Percentiles rank a stretch among this genome's conserved stretches.
Conservation (phyloP, 2,113 vertebrate species). For the Naja naja region DNA sequence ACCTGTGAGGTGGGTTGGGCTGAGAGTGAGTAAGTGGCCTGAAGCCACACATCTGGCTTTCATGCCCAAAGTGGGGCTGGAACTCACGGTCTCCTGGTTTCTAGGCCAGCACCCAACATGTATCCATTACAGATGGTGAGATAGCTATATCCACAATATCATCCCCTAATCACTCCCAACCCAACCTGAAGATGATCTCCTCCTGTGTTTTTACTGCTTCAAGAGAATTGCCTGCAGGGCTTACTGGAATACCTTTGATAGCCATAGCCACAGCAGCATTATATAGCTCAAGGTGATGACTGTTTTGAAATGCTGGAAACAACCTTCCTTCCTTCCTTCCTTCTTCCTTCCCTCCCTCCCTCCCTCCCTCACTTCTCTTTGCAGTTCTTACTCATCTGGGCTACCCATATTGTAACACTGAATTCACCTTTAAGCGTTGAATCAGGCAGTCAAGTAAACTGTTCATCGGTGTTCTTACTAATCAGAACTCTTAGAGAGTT, state of each 20-base stretch:
- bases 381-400: not conserved
- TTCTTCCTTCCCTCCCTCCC: not conserved
- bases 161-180: not conserved
- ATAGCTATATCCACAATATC: not conserved
- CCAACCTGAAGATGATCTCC: not conserved
- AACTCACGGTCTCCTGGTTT: not conserved
- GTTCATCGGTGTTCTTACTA: not conserved
- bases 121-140: not conserved
- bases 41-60: not conserved
- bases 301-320: not conserved
- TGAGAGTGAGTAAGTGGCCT: not conserved
- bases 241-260: not conserved
- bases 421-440: not conserved
- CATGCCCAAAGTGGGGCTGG: not conserved
- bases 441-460: not conserved
- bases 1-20: not conserved
- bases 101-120: not conserved
- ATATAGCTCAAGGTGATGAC: not conserved
- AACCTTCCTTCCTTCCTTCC: not conserved
- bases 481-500: not conserved
- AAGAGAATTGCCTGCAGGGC: not conserved
- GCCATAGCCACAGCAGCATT: not conserved
- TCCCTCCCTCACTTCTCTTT: not conserved
- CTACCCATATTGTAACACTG: not conserved
- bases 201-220: not conserved